These are phyloP conservation scores for Ephialtes manifestator DNA, from an alignment of 2,888 invertebrate genomes.

Conservation along the genomic window DNA sequence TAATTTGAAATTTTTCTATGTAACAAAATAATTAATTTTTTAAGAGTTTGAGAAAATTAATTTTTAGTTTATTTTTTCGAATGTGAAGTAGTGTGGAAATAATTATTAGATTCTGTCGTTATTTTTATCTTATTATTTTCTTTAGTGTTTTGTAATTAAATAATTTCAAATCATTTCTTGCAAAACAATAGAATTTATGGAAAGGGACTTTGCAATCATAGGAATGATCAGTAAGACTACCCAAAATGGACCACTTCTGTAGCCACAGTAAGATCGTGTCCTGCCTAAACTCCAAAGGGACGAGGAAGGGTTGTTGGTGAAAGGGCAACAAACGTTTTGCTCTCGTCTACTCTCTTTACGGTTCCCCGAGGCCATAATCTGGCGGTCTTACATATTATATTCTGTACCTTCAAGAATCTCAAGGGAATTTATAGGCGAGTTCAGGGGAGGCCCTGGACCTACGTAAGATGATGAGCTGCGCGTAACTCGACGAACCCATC, in stretches of 20 bases:
- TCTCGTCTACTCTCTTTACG: slow-evolving; percentile 41
- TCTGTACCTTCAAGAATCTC: slow-evolving; percentile 55
- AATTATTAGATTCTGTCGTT: too few species aligned
- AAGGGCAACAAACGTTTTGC: slow-evolving; percentile 48
- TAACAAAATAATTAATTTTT: too few species aligned
- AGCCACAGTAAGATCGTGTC: slow-evolving; percentile 23
- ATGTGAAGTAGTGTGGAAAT: too few species aligned
- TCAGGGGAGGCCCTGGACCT: not conserved
- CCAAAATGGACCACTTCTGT: slow-evolving; percentile 63
- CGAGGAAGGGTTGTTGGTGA: not conserved
- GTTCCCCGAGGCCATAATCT: slow-evolving; percentile 55
- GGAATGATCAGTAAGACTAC: slow-evolving; percentile 79
- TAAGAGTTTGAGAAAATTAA: too few species aligned
- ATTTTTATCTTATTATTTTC: not conserved
- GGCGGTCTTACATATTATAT: slow-evolving; percentile 53
- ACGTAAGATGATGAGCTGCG: slow-evolving; percentile 37
- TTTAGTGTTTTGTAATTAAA: not conserved
- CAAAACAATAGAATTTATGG: not conserved
- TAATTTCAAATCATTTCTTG: not conserved
- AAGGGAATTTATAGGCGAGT: slow-evolving; percentile 45
- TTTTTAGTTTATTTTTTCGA: too few species aligned
- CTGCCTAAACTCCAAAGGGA: slow-evolving; percentile 15
- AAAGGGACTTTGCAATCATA: slow-evolving; percentile 62
- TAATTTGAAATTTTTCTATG: too few species aligned
- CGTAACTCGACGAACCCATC: slow-evolving; percentile 20